A percentile compares a stretch with the other conserved stretches of the same genome.
These are phyloP conservation scores for Pogonocichla stellata DNA, from an alignment of 2,113 vertebrate genomes.

Conservation along the genomic window DNA sequence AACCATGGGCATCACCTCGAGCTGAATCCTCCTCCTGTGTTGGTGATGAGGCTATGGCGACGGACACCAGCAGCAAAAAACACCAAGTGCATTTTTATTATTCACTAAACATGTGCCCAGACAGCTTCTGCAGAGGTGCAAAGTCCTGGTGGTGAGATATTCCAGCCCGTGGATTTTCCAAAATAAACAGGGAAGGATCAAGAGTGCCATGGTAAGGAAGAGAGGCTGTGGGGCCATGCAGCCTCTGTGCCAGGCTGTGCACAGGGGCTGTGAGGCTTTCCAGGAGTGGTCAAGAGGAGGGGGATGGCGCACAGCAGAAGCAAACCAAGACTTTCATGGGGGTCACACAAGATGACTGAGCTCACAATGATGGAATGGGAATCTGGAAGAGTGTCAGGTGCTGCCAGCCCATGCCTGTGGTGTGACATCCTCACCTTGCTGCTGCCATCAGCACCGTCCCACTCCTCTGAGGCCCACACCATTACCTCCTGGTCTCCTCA, in stretches of 20 bases:
- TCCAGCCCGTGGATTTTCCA: neutral
- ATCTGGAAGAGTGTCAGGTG: neutral
- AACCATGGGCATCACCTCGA: rapidly evolving
- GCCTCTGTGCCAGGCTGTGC: neutral
- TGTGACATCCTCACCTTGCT: neutral
- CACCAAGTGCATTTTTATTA: neutral
- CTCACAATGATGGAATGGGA: neutral
- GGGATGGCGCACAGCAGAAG: neutral
- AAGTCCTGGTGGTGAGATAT: neutral
- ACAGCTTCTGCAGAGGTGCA: neutral
- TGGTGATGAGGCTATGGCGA: rapidly evolving
- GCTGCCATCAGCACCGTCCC: neutral
- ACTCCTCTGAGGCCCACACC: neutral
- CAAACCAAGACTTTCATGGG: neutral
- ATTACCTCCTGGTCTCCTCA: neutral
- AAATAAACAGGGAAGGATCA: neutral
- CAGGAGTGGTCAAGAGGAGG: neutral
- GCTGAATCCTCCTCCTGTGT: neutral
- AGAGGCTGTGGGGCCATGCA: rapidly evolving
- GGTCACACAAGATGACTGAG: neutral
- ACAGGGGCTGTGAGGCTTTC: neutral
- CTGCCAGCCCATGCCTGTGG: neutral
- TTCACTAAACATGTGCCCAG: neutral
- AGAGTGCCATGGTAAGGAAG: neutral
- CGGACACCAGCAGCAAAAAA: neutral